Evolutionary conservation across 2,888 invertebrate genomes (phyloP), one percentile per base, ranked within the genome.

Genomic region (Hipparchia sbordonii): DNA sequence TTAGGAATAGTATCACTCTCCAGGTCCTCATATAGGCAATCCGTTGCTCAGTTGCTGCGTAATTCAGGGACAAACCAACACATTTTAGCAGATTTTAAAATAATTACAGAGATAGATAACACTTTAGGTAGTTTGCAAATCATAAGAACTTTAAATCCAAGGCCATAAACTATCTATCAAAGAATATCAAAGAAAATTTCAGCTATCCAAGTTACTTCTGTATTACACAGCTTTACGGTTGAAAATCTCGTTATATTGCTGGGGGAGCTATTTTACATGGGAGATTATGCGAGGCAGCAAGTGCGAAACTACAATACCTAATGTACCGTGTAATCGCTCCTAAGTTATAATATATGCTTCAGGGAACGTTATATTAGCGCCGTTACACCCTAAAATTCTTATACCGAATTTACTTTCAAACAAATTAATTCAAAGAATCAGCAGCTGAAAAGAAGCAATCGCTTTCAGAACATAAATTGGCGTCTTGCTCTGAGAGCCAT

Each of bases 131-230:
- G 39, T 54, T 10, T 4, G 12, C 52, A 9, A 59, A 6, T 33
- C 33, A 8, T 59, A 7, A 33, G 33, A 33, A 59, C 23, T 33
- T 59, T 23, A 1, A 61, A 45, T 57, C 45, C 60, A 61, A 45
- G 45, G n/a, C 45, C 45, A 45, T 45, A 45, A 45, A 61, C 45
- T 61, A 45, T 61, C 61, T 61, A 45, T 61, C 61, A 46, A 57
- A 57, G 23, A 57, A 7, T 57, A 23, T 57, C 23, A 57, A 23
- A 57, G 23, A 57, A 57, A 23, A 1, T 57, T 8, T 13, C 9
- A 8, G 13, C 9, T 57, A 2, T 57, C 9, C 9, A 57, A 13
- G 23, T 3, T 9, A 23, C 2, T 13, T 57, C 57, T 33, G 13
- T 57, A 23, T 23, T 23, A 57, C 57, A 13, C 7, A 8, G 6